Conservation (phyloP, 2,797 vertebrate species). For the Hydrophis major region DNA sequence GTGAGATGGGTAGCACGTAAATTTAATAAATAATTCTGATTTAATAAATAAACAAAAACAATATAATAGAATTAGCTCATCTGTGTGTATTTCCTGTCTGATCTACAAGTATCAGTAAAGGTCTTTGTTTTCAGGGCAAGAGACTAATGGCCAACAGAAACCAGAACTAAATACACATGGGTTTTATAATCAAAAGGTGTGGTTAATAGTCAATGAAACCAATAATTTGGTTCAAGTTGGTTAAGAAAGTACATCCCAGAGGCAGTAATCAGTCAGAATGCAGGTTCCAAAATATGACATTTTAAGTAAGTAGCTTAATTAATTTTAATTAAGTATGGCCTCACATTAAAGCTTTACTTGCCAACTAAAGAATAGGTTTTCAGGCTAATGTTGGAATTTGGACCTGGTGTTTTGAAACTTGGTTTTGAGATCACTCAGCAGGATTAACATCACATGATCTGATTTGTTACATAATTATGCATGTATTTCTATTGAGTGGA, state of each 20-base stretch:
- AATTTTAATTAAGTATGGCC: not conserved
- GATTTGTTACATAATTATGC: not conserved
- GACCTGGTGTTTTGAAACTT: not conserved
- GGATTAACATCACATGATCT: not conserved
- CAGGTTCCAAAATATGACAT: not conserved
- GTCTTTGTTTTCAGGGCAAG: not conserved
- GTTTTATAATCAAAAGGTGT: not conserved
- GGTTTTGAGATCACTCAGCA: not conserved
- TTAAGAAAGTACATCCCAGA: not conserved
- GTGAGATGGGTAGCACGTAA: not conserved
- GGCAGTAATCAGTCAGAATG: not conserved
- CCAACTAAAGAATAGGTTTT: not conserved
- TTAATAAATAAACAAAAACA: not conserved
- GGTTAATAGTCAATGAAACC: not conserved
- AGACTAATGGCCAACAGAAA: not conserved
- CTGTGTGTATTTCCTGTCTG: not conserved
- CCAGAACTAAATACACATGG: too few relatives aligned
- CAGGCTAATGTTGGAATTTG: not conserved
- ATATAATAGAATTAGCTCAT: not conserved
- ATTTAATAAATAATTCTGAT: not conserved
- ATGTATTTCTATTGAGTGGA: not conserved
- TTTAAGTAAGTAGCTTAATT: not conserved
- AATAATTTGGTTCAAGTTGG: not conserved
- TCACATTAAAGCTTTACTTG: not conserved
- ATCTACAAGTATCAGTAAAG: not conserved